Base-by-base conservation (phyloP, 1,140 invertebrate species). In the Pseudomyrmex flavicornis region DNA sequence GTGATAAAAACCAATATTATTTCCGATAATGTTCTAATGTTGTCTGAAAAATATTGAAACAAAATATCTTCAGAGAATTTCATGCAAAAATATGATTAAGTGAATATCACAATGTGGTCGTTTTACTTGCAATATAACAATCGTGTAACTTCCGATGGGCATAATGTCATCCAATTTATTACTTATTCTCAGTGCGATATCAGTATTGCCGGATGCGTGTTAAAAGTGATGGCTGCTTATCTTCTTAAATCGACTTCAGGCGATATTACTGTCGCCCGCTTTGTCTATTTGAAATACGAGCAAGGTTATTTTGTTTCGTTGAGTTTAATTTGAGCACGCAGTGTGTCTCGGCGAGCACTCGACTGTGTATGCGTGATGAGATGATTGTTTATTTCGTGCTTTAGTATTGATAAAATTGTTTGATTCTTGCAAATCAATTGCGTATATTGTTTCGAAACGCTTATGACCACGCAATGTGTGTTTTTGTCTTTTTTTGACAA, bases 291-390 rank as follows among this genome's bases (percentile, higher is more conserved):
- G 48, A 44, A 52, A 54, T 48, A 65, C 61, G 44, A 59, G 66
- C 66, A 70, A 72, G 66, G 22, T 61, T 72, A 56, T 79, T 35
- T 79, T 79, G 62, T 79, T 79, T 59, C 76, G 65, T 72, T 80
- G 76, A 80, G 76, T 80, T 72, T 80, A 66, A 80, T 80, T 80
- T 80, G 66, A 80, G 76, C 76, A 80, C 76, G 76, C 76, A 68
- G 54, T 59, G 76, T 80, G 15, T 80, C 65, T 59, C 76, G 66
- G 20, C 65, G 50, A 79, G 66, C 76, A 70, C 76, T 80, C 76
- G 44, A 59, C 66, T 80, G 66, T 80, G 76, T 80, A 80, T 80
- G 66, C 54, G 65, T 58, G 76, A 70, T 59, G 76, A 70, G 12
- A 80, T 70, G 65, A 70, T 72, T 12, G 62, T 72, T 70, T 72